Evolutionary conservation across 1,140 invertebrate genomes (phyloP).

Genomic region (Ephestia elutella): DNA sequence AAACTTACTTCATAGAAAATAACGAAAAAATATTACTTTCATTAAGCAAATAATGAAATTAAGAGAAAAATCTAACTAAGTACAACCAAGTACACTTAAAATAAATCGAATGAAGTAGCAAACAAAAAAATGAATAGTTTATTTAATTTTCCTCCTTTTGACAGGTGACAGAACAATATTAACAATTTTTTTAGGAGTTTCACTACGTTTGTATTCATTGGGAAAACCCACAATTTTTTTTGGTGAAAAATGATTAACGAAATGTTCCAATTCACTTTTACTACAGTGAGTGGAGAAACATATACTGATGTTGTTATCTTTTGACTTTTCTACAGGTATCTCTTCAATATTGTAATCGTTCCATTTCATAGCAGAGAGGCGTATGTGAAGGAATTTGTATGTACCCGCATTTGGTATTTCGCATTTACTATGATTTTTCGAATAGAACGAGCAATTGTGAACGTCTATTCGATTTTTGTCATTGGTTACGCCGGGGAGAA

Average conservation of each 20-base stretch:
- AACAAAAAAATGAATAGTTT: background rate
- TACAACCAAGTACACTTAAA: too few relatives aligned
- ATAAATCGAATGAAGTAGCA: too few relatives aligned
- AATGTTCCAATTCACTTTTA: constrained; percentile 45
- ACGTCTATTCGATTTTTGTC: constrained; percentile 30
- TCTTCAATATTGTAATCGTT: constrained; percentile 38
- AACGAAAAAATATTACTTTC: too few relatives aligned
- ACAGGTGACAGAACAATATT: background rate
- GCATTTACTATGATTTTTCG: constrained; percentile 11
- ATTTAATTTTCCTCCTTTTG: background rate
- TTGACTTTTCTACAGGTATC: constrained; percentile 39
- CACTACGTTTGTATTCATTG: background rate
- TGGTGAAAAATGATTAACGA: constrained; percentile 42
- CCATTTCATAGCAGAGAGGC: constrained; percentile 75
- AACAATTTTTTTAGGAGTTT: background rate
- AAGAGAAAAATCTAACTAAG: too few relatives aligned
- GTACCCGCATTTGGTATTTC: constrained; percentile 5
- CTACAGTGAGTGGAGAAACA: constrained; percentile 81
- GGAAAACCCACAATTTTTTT: constrained; percentile 39
- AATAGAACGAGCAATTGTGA: constrained; percentile 13
- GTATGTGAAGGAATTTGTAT: constrained; percentile 41
- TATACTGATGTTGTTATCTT: constrained; percentile 57
- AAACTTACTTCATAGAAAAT: too few relatives aligned
- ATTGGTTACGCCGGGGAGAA: constrained; percentile 39
- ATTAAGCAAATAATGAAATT: too few relatives aligned